A percentile compares a stretch with the other conserved stretches of the same genome.
These are phyloP conservation scores for Atherinomorus stipes DNA, from an alignment of 2,113 vertebrate species.

Conservation along the genomic window DNA sequence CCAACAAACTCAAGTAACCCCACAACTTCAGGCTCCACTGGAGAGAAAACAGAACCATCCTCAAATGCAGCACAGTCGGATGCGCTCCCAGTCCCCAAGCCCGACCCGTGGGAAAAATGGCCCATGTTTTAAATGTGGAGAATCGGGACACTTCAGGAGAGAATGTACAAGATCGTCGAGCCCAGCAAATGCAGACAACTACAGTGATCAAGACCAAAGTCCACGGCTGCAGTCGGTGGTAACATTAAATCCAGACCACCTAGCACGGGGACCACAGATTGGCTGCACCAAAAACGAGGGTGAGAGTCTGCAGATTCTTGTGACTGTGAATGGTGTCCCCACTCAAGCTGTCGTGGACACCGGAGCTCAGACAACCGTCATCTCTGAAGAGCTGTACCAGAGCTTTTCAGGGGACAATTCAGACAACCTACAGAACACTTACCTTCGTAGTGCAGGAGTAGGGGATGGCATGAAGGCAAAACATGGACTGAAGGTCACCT, in stretches of 20 bases:
- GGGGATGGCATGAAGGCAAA: background rate
- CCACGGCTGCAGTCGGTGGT: no score
- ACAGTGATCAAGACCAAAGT: no score
- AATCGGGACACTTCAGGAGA: background rate
- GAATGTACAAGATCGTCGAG: background rate
- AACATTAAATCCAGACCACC: background rate
- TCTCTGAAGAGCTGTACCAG: background rate
- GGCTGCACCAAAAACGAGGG: background rate
- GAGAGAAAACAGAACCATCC: background rate
- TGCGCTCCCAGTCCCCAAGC: no score
- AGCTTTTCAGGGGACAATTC: background rate
- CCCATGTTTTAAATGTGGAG: background rate
- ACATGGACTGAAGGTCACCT: conserved; percentile 1
- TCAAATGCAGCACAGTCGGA: background rate
- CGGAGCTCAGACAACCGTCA: background rate
- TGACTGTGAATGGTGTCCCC: background rate
- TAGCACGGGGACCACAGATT: background rate
- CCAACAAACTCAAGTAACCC: background rate
- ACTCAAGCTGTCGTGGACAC: background rate
- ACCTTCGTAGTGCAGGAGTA: background rate
- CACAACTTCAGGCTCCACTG: background rate
- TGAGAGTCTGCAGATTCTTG: background rate
- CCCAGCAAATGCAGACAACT: background rate
- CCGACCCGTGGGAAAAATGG: background rate
- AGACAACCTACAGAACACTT: background rate